Percentiles rank a stretch among this genome's conserved stretches.
These are phyloP conservation scores for Leptodirus hochenwartii DNA, from an alignment of 2,888 invertebrate genomes.

Conservation along the genomic window DNA sequence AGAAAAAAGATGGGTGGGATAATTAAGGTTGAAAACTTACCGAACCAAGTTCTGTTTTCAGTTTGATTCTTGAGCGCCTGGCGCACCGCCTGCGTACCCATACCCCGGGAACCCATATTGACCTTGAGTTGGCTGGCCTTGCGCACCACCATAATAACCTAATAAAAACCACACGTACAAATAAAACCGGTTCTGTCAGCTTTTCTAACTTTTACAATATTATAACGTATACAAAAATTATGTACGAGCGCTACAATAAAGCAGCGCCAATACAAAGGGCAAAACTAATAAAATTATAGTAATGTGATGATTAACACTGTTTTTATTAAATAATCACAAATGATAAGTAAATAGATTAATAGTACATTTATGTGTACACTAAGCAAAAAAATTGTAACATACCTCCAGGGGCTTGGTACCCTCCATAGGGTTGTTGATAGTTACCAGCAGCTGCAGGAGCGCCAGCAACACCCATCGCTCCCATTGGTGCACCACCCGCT, in stretches of 20 bases:
- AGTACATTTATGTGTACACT: too few relatives aligned
- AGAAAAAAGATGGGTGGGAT: too few relatives aligned
- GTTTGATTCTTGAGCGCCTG: slow-evolving; percentile 9
- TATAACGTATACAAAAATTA: too few relatives aligned
- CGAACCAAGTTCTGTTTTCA: too few relatives aligned
- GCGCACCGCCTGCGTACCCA: slow-evolving; percentile 17
- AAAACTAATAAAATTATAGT: too few relatives aligned
- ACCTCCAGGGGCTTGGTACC: slow-evolving; percentile 25
- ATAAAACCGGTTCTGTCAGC: not conserved
- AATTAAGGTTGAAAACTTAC: too few relatives aligned
- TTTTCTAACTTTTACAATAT: not conserved
- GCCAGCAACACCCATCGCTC: slow-evolving; percentile 3
- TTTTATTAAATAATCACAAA: too few relatives aligned
- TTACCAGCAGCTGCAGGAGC: slow-evolving; percentile 13
- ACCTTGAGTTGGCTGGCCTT: slow-evolving; percentile 23
- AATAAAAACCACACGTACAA: slow-evolving; percentile 5
- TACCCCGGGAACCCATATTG: slow-evolving; percentile 28
- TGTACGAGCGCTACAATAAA: too few relatives aligned
- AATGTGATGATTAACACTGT: too few relatives aligned
- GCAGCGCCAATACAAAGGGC: too few relatives aligned
- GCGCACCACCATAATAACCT: slow-evolving; percentile 25
- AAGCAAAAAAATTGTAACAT: slow-evolving; percentile 10
- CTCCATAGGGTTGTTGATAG: slow-evolving; percentile 20
- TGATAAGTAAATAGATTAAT: too few relatives aligned
- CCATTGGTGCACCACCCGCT: slow-evolving; percentile 5